A percentile compares a stretch with the other conserved stretches of the same genome.
phyloP scores from a whole-genome alignment of 2,888 invertebrate species.

The Anarsia innoxiella region DNA sequence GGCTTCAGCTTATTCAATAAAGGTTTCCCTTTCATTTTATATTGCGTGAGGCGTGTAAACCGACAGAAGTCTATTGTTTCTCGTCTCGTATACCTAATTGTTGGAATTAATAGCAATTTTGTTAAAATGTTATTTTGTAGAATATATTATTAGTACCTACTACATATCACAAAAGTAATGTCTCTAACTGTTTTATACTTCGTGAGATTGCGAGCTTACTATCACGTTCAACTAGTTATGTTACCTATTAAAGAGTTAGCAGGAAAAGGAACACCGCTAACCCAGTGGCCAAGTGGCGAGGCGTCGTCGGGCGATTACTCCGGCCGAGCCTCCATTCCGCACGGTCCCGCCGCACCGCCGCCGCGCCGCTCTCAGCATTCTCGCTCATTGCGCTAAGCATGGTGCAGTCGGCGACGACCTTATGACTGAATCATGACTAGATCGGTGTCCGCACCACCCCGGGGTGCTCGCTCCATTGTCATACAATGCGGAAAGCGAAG shows the following conservation, averaged over 20 bases:
- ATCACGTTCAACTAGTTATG: slow-evolving; percentile 18
- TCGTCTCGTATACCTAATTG: too few relatives aligned
- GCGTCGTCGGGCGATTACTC: slow-evolving; percentile 55
- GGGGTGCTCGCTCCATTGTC: slow-evolving; percentile 56
- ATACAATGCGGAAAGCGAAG: slow-evolving; percentile 63
- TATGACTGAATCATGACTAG: slow-evolving; percentile 32
- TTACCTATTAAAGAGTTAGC: slow-evolving; percentile 59
- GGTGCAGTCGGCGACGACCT: slow-evolving; percentile 26
- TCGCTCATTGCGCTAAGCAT: slow-evolving; percentile 27
- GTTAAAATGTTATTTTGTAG: slow-evolving; percentile 12
- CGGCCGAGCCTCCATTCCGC: slow-evolving; percentile 58
- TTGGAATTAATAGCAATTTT: too few relatives aligned
- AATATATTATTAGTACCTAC: too few relatives aligned
- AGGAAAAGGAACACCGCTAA: slow-evolving; percentile 72
- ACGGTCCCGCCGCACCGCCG: slow-evolving; percentile 52
- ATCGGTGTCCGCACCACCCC: slow-evolving; percentile 47
- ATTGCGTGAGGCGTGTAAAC: too few relatives aligned
- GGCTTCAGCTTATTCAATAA: neutral
- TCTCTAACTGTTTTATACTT: too few relatives aligned
- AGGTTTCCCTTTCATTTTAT: slow-evolving; percentile 29
- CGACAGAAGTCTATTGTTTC: too few relatives aligned
- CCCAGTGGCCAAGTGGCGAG: slow-evolving; percentile 72
- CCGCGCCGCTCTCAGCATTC: slow-evolving; percentile 17
- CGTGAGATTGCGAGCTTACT: too few relatives aligned
- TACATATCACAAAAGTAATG: too few relatives aligned